These are phyloP conservation scores for Hipparchia sbordonii DNA, from an alignment of 2,888 invertebrate species.

Conservation along the genomic window DNA sequence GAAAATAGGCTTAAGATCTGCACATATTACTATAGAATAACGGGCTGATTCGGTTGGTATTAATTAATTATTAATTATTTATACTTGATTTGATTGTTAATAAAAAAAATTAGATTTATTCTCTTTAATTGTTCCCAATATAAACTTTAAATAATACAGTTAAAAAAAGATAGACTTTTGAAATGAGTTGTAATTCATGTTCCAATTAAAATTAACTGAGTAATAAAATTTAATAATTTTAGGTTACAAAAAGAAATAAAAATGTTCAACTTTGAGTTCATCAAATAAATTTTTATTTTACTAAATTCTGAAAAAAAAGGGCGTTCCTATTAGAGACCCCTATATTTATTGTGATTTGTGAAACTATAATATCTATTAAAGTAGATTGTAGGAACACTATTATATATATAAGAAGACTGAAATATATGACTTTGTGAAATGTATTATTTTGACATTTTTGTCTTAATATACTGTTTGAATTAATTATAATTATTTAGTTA, in stretches of 20 bases:
- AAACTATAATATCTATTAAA: background rate
- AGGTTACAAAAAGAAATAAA: too few relatives aligned
- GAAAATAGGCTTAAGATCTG: too few relatives aligned
- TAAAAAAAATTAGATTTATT: too few relatives aligned
- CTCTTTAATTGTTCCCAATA: too few relatives aligned
- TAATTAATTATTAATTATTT: too few relatives aligned
- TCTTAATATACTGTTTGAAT: background rate
- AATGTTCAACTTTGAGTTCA: too few relatives aligned
- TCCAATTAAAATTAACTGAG: background rate
- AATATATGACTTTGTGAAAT: constrained; percentile 6
- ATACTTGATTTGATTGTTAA: too few relatives aligned
- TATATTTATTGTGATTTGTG: background rate
- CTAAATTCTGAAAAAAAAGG: background rate
- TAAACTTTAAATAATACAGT: background rate
- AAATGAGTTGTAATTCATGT: background rate
- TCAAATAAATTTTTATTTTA: too few relatives aligned
- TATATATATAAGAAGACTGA: constrained; percentile 17
- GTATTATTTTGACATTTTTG: constrained; percentile 3
- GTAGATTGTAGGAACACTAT: background rate
- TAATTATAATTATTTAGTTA: background rate
- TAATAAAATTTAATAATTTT: too few relatives aligned
- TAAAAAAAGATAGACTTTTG: background rate
- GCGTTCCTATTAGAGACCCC: background rate
- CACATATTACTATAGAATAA: too few relatives aligned
- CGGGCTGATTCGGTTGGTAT: too few relatives aligned